Base-by-base conservation (phyloP, 1,140 invertebrate species). In the Teleogryllus occipitalis region DNA sequence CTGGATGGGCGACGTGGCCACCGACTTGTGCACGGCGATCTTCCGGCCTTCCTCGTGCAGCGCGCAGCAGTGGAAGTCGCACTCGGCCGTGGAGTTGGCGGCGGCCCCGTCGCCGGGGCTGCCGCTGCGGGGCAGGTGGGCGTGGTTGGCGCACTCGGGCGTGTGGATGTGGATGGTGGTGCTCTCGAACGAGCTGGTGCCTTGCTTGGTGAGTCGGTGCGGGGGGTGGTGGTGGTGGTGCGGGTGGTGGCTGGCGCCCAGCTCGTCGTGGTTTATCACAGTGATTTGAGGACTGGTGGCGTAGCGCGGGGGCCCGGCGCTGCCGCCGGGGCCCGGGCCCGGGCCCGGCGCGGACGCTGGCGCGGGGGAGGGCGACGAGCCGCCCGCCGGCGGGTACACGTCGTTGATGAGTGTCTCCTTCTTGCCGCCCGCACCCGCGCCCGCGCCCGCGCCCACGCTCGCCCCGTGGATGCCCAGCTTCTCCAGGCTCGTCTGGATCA, bases 1-100 rank as follows among this genome's bases (percentile, higher is more conserved):
- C 86, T 96, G 95, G 74, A 97, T 96, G 80, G 95, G 95, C 74
- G 95, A 96, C 74, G 95, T 96, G 78, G 95, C 94, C 78, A 96
- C 95, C 82, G 93, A 94, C 86, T 95, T 96, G 87, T 96, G 95
- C 75, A 96, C 94, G 73, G 94, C 94, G 83, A 96, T 96, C 83
- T 94, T 92, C 48, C 95, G 91, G 1, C 95, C 95, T 86, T 96
- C 95, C 85, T 97, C 95, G 88, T 97, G 96, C 80, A 97, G 88
- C 48, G 96, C 93, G 87, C 96, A 97, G 86, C 96, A 98, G 86
- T 97, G 96, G 87, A 97, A 97, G 87, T 97, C 96, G 88, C 96
- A 97, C 84, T 96, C 94, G 49, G 90, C 89, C 84, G 96, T 94
- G 54, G 90, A 89, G 81, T 83, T 74, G 80, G 82, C 46, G 82